phyloP scores from a whole-genome alignment of 2,888 invertebrate species.

The Hymenopus coronatus region DNA sequence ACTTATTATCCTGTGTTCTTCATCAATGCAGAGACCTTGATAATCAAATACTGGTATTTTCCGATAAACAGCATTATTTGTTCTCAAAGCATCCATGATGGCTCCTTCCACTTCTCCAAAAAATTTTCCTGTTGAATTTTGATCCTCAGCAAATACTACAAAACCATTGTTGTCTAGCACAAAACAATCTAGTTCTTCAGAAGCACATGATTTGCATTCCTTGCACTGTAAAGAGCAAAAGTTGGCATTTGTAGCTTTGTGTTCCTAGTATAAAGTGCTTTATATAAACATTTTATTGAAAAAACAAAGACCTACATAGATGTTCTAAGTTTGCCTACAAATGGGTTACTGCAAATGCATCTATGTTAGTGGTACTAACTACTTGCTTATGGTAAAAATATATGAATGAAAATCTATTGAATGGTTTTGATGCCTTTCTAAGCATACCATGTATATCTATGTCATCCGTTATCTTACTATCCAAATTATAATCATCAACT shows the following conservation, averaged over 20 bases:
- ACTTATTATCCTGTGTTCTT: constrained; percentile 41
- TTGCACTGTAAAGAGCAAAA: constrained; percentile 18
- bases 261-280: too few species aligned
- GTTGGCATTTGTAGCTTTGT: background rate
- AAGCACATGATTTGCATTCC: constrained; percentile 47
- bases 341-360: too few species aligned
- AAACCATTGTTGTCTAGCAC: constrained; percentile 92
- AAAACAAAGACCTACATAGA: too few species aligned
- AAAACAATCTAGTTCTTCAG: constrained; percentile 73
- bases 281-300: too few species aligned
- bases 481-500: too few species aligned
- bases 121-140: constrained; percentile 73
- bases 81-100: constrained; percentile 60
- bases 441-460: too few species aligned
- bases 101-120: constrained; percentile 80
- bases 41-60: constrained; percentile 79
- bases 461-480: too few species aligned
- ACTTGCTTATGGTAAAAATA: too few species aligned
- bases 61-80: constrained; percentile 67
- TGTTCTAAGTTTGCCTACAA: too few species aligned
- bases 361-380: too few species aligned
- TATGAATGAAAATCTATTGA: too few species aligned
- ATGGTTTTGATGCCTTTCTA: too few species aligned
- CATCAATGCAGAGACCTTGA: constrained; percentile 77
- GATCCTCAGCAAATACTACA: constrained; percentile 68